These are phyloP conservation scores for Falco novaeseelandiae DNA, from an alignment of 2,797 vertebrate genomes.

Conservation along the genomic window DNA sequence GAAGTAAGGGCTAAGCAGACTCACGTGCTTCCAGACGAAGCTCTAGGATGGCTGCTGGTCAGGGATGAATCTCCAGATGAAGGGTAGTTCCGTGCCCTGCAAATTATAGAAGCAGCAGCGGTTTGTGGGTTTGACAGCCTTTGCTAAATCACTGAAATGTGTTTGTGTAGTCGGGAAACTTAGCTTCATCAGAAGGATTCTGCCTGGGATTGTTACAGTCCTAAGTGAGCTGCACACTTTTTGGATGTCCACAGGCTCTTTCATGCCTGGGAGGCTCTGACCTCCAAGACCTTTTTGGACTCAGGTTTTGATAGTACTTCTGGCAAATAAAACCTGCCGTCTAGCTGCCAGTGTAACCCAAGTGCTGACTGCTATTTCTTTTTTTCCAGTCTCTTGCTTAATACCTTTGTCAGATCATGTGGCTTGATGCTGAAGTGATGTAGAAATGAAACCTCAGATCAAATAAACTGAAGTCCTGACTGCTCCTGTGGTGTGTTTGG, in stretches of 20 bases:
- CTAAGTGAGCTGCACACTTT: neutral
- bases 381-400: neutral
- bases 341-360: neutral
- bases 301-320: neutral
- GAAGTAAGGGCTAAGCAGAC: neutral
- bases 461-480: conserved; percentile 30
- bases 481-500: neutral
- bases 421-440: conserved; percentile 35
- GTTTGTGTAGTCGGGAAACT: neutral
- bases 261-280: neutral
- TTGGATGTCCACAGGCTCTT: neutral
- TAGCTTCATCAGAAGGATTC: neutral
- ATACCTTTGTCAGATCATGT: conserved; percentile 25
- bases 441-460: conserved; percentile 47
- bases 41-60: neutral
- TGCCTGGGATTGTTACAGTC: neutral
- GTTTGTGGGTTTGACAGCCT: neutral
- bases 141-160: neutral
- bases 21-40: neutral
- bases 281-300: neutral
- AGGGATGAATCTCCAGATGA: neutral
- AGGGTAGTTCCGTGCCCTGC: neutral
- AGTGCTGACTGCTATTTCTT: neutral
- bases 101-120: neutral
- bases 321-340: conserved; percentile 8